A percentile compares a stretch with the other conserved stretches of the same genome.
Evolutionary conservation across 2,797 vertebrate genomes (phyloP).

Genomic region (Parauchenoglanis ngamensis): DNA sequence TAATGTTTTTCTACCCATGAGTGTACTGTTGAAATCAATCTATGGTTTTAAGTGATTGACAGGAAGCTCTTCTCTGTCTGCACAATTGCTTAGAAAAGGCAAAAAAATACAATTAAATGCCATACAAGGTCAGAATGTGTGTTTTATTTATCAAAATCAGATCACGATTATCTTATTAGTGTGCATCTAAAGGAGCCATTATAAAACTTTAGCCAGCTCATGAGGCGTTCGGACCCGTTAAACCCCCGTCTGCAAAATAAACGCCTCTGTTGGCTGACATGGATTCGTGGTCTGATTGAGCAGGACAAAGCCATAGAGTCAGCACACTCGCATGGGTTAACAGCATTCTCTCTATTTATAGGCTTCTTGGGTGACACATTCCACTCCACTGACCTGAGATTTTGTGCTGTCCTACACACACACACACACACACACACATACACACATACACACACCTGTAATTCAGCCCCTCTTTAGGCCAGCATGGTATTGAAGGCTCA

Average conservation of each 20-base stretch:
- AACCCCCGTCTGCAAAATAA: background rate
- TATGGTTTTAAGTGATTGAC: background rate
- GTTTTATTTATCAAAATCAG: background rate
- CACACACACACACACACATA: background rate
- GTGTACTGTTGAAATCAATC: background rate
- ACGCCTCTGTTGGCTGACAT: background rate
- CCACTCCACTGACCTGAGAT: slow-evolving; percentile 29
- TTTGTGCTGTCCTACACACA: background rate
- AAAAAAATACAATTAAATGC: background rate
- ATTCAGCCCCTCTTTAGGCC: slow-evolving; percentile 12
- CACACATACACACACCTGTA: slow-evolving; percentile 38
- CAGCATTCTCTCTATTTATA: slow-evolving; percentile 41
- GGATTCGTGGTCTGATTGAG: slow-evolving; percentile 15
- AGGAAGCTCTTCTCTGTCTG: background rate
- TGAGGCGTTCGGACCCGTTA: background rate
- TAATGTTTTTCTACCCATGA: no score
- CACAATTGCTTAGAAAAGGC: background rate
- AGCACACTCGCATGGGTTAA: slow-evolving; percentile 34
- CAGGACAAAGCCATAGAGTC: slow-evolving; percentile 14
- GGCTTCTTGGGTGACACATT: slow-evolving; percentile 15
- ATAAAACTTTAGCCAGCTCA: background rate
- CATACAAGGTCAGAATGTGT: background rate
- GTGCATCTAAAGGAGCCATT: background rate
- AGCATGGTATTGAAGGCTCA: slow-evolving; percentile 35
- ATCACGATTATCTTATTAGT: background rate